phyloP scores from a whole-genome alignment of 2,797 vertebrate species.

The Sorex maritimensis region DNA sequence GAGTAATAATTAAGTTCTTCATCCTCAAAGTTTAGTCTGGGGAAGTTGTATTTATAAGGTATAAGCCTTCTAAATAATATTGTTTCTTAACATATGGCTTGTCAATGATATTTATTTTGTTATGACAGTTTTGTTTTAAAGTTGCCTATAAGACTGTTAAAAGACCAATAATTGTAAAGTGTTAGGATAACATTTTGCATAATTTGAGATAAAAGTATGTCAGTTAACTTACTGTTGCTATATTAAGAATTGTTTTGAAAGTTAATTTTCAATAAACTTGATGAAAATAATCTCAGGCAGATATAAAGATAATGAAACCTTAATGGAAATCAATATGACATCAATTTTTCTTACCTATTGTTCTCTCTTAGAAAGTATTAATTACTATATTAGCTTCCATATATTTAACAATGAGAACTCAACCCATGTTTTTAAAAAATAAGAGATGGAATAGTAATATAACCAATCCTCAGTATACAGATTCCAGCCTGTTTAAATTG shows the following conservation, averaged over 20 bases:
- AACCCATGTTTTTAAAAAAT: background rate
- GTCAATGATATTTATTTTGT: slow-evolving; percentile 34
- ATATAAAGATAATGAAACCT: slow-evolving; percentile 18
- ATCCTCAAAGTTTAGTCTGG: slow-evolving; percentile 33
- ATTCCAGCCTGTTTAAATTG: background rate
- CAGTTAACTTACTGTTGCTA: slow-evolving; percentile 17
- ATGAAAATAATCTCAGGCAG: slow-evolving; percentile 42
- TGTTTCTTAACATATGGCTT: background rate
- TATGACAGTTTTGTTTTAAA: slow-evolving; percentile 58
- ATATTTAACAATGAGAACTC: background rate
- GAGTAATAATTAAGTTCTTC: background rate
- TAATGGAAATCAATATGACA: background rate
- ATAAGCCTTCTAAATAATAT: background rate
- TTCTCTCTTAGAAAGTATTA: background rate
- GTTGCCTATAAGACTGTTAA: background rate
- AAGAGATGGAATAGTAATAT: background rate
- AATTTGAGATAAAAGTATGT: slow-evolving; percentile 29
- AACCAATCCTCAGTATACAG: background rate
- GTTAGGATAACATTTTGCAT: slow-evolving; percentile 35
- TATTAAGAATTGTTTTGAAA: background rate
- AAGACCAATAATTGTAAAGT: slow-evolving; percentile 22
- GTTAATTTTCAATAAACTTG: slow-evolving; percentile 36
- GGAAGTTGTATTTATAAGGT: background rate
- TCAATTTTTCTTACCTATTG: slow-evolving; percentile 7
- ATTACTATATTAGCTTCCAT: background rate